phyloP scores from a whole-genome alignment of 2,888 invertebrate species.

The Adelphocoris suturalis region DNA sequence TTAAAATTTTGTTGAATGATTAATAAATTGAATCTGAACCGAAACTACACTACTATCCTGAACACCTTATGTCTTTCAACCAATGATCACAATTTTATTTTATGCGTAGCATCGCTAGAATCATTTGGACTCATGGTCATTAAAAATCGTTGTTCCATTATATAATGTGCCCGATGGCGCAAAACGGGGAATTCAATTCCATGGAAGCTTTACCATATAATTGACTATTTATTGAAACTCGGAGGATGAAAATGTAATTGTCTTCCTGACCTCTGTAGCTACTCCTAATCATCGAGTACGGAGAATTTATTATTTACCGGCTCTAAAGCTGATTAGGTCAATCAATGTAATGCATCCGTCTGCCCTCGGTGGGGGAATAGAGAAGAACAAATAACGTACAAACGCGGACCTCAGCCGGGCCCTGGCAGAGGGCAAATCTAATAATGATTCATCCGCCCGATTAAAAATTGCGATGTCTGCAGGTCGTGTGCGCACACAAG shows the following conservation, averaged over 20 bases:
- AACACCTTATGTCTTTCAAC: too few relatives aligned
- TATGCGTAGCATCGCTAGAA: too few relatives aligned
- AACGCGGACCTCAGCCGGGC: neutral
- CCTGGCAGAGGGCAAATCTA: neutral
- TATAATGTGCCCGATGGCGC: too few relatives aligned
- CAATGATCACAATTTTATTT: too few relatives aligned
- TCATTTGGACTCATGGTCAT: too few relatives aligned
- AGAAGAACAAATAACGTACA: neutral
- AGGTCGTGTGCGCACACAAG: neutral
- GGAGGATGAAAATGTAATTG: neutral
- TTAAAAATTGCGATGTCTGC: conserved; percentile 6
- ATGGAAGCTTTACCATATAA: too few relatives aligned
- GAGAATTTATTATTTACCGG: conserved; percentile 27
- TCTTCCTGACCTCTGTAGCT: neutral
- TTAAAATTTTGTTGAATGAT: too few relatives aligned
- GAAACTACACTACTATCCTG: too few relatives aligned
- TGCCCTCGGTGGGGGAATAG: neutral
- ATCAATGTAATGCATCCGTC: conserved; percentile 12
- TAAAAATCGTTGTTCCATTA: too few relatives aligned
- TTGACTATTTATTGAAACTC: too few relatives aligned
- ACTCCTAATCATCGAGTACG: neutral
- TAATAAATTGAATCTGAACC: too few relatives aligned
- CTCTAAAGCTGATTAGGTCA: conserved; percentile 25
- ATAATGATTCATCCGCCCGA: conserved; percentile 7
- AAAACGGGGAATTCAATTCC: too few relatives aligned